phyloP scores from a whole-genome alignment of 2,888 invertebrate species.

The Antheraea yamamai region DNA sequence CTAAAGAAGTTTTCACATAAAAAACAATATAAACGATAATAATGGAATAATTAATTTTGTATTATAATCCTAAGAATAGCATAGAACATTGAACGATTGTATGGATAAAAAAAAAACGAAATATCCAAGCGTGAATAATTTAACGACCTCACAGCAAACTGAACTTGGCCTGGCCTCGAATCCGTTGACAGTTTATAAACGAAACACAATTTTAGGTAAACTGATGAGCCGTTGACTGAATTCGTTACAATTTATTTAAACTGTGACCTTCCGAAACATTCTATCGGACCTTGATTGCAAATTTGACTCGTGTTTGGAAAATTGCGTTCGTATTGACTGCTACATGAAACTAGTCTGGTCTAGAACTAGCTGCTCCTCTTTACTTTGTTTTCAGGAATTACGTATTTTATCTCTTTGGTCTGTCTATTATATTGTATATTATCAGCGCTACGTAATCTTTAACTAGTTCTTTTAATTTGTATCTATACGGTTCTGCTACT shows the following conservation, averaged over 20 bases:
- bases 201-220: constrained; percentile 35
- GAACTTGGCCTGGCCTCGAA: constrained; percentile 66
- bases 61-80: background rate
- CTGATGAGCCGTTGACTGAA: constrained; percentile 39
- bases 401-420: no score
- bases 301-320: background rate
- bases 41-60: background rate
- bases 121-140: constrained; percentile 50
- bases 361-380: no score
- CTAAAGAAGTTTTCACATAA: no score
- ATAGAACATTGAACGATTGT: background rate
- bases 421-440: no score
- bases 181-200: constrained; percentile 33
- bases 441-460: no score
- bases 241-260: constrained; percentile 18
- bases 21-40: background rate
- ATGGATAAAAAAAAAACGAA: constrained; percentile 25
- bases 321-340: background rate
- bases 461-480: no score
- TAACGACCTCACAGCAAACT: constrained; percentile 49
- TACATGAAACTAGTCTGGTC: background rate
- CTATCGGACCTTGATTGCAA: background rate
- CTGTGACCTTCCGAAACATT: constrained; percentile 21
- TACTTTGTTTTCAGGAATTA: no score
- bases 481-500: no score